phyloP scores from a whole-genome alignment of 2,888 invertebrate genomes.

The Miltochrista miniata region DNA sequence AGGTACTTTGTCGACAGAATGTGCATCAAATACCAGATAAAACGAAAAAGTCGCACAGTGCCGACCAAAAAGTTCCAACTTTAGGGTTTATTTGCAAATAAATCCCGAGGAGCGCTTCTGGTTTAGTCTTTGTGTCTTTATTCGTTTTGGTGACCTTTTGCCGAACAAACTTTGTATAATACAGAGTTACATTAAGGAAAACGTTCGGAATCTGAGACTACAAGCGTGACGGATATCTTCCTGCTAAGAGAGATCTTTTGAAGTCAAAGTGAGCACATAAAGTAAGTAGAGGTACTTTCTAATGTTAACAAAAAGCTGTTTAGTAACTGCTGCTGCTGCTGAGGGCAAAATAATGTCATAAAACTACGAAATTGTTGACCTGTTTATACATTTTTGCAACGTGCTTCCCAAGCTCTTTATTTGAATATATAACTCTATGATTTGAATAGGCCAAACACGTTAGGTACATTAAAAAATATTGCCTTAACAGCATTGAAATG shows the following conservation, averaged over 20 bases:
- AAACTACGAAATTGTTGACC: no score
- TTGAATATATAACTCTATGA: no score
- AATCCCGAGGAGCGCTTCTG: slow-evolving; percentile 24
- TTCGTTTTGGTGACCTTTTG: slow-evolving; percentile 41
- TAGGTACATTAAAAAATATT: no score
- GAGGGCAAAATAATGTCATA: no score
- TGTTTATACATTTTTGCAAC: no score
- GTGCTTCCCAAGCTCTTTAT: no score
- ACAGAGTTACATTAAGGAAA: slow-evolving; percentile 34
- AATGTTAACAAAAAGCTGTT: no score
- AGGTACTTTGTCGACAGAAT: slow-evolving; percentile 40
- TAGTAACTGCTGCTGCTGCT: no score
- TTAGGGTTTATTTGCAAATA: slow-evolving; percentile 41
- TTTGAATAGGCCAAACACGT: no score
- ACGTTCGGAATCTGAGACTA: slow-evolving; percentile 18
- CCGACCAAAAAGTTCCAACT: slow-evolving; percentile 52
- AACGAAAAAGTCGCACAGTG: slow-evolving; percentile 57
- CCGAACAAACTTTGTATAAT: slow-evolving; percentile 28
- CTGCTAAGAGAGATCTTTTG: neutral
- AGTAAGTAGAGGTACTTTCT: no score
- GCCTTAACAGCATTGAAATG: no score
- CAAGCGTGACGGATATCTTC: slow-evolving; percentile 25
- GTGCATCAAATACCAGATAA: slow-evolving; percentile 49
- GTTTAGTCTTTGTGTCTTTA: slow-evolving; percentile 39
- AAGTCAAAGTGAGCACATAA: neutral